A percentile compares a stretch with the other conserved stretches of the same genome.
These are phyloP conservation scores for Eptesicus fuscus DNA, from an alignment of 2,113 vertebrate species.

Conservation along the genomic window DNA sequence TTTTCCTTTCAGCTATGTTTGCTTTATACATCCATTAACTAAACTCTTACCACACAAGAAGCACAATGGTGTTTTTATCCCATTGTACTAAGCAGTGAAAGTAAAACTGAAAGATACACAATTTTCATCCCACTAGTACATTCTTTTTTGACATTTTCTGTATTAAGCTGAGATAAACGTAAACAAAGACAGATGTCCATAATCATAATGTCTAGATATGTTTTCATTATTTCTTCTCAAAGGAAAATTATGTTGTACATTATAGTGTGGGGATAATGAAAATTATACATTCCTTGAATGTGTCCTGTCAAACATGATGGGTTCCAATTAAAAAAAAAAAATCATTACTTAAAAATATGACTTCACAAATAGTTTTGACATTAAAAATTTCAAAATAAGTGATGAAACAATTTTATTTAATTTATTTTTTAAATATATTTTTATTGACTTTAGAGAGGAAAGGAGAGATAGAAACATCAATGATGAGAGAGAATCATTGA, in stretches of 20 bases:
- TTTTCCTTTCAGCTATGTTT: conserved; percentile 56
- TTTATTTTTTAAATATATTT: too few species aligned
- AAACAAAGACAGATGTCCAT: conserved; percentile 72
- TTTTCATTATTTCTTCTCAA: conserved; percentile 59
- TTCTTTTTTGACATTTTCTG: conserved; percentile 66
- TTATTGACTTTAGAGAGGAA: too few species aligned
- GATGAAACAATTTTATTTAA: background rate
- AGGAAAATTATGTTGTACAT: conserved; percentile 7
- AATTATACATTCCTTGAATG: conserved; percentile 1
- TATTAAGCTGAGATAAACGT: conserved; percentile 55
- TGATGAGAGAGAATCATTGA: too few species aligned
- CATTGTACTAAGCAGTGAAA: conserved; percentile 50
- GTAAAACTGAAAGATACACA: conserved; percentile 62
- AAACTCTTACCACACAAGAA: conserved; percentile 66
- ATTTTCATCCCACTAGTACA: conserved; percentile 4
- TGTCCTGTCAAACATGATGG: background rate
- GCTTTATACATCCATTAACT: conserved; percentile 52
- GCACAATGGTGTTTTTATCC: conserved; percentile 7
- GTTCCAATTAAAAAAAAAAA: background rate
- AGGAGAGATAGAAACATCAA: too few species aligned
- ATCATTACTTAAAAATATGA: background rate
- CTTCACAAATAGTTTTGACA: background rate
- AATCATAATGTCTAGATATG: conserved; percentile 54
- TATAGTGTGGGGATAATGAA: background rate
- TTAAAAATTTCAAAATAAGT: background rate